Evolutionary conservation across 1,140 invertebrate genomes (phyloP), one percentile per base, ranked within the genome.

Genomic region (Meloidogyne exigua): DNA sequence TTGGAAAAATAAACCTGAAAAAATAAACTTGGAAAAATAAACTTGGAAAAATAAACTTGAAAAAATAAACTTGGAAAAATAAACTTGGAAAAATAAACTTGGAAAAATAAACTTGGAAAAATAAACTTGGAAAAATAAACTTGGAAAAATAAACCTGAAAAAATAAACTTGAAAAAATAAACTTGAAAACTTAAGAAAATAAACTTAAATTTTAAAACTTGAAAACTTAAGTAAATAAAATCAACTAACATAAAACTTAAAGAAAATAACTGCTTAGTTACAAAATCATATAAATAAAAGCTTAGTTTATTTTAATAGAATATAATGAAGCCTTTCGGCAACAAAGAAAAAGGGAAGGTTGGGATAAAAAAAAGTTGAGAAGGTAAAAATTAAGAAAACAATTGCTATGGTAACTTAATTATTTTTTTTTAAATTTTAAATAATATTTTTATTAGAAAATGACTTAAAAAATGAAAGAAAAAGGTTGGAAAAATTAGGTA

Each of bases 401-500:
- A 57, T 57, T 57, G 49, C 49, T 57, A 57, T 57, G 49, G 49
- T 57, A n/a, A 57, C 49, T 57, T 57, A 9, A n/a, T 57, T 57
- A n/a, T 57, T n/a, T n/a, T 57, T 57, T 57, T 57, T 57, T 57
- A n/a, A n/a, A 57, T 57, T 57, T 57, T 57, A 49, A 49, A 49
- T 18, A 57, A 57, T n/a, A 57, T 57, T n/a, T 57, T 57, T 49
- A 18, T 49, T 18, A 15, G 5, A 49, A 49, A 49, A 49, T 32
- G 28, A 7, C 28, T n/a, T 3, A 32, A 39, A 39, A 39, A n/a
- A n/a, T 57, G 3, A 7, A n/a, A 3, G 18, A 15, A 49, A 49
- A 49, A 49, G 13, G 18, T n/a, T 5, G n/a, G 7, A 57, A 57
- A 57, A n/a, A n/a, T n/a, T 57, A 7, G 18, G 18, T 5, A 18